These are phyloP conservation scores for Charina bottae DNA, from an alignment of 2,113 vertebrate species.

Conservation along the genomic window DNA sequence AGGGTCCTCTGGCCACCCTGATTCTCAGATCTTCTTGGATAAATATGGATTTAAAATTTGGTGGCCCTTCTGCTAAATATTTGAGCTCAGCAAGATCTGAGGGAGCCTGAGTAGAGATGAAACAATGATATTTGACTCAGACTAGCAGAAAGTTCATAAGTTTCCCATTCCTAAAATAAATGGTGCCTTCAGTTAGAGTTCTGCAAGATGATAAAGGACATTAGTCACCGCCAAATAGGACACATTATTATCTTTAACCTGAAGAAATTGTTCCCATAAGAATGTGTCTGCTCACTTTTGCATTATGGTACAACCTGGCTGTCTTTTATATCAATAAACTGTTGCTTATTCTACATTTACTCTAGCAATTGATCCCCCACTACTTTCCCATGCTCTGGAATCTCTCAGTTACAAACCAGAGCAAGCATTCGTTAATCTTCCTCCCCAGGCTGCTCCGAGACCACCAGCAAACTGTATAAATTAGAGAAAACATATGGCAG, in stretches of 20 bases:
- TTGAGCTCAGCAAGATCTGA: not conserved
- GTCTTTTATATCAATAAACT: not conserved
- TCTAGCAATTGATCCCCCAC: not conserved
- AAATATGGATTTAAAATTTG: not conserved
- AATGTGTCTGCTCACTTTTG: not conserved
- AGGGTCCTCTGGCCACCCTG: not conserved
- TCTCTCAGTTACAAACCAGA: conserved; percentile 6
- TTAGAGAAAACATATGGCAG: not conserved
- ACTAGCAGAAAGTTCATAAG: not conserved
- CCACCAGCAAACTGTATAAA: rapidly evolving
- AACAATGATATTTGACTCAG: not conserved
- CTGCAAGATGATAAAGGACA: not conserved
- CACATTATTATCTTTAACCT: not conserved
- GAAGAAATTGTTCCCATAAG: not conserved
- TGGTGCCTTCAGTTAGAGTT: not conserved
- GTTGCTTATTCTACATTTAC: not conserved
- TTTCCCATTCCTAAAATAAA: not conserved
- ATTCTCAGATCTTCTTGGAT: not conserved
- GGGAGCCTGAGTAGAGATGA: not conserved
- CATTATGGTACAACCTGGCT: not conserved
- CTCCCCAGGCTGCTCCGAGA: not conserved
- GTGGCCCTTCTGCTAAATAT: not conserved
- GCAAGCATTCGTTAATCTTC: conserved; percentile 11
- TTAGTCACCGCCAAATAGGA: not conserved
- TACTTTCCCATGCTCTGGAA: not conserved